phyloP scores from a whole-genome alignment of 2,888 invertebrate genomes.

The Caenorhabditis doughertyi region DNA sequence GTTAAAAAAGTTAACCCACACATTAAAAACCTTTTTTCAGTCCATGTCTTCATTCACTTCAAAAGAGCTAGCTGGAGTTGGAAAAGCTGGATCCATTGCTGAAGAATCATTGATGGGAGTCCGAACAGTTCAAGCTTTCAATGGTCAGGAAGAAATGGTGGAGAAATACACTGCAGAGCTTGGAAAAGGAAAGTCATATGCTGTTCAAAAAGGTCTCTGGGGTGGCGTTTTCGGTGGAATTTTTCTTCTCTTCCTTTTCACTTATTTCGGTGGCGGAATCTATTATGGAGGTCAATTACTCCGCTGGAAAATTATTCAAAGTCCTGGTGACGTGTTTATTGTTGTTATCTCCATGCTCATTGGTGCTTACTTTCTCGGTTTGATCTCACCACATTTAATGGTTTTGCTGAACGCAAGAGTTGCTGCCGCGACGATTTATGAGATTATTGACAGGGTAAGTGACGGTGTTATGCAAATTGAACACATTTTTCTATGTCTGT shows the following conservation, averaged over 20 bases:
- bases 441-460: constrained; percentile 75
- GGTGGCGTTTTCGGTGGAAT: constrained; percentile 76
- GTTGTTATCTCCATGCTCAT: constrained; percentile 71
- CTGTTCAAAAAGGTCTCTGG: constrained; percentile 74
- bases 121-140: constrained; percentile 77
- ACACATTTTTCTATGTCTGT: constrained; percentile 27
- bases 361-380: constrained; percentile 77
- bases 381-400: constrained; percentile 78
- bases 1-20: no score
- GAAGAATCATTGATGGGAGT: constrained; percentile 77
- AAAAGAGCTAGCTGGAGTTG: constrained; percentile 71
- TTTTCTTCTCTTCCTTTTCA: constrained; percentile 73
- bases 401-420: constrained; percentile 79
- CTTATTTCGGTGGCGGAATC: constrained; percentile 72
- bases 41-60: constrained; percentile 71
- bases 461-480: constrained; percentile 25
- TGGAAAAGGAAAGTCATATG: constrained; percentile 67
- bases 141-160: constrained; percentile 77
- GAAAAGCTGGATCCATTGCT: constrained; percentile 75
- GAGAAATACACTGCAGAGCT: constrained; percentile 67
- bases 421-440: constrained; percentile 78
- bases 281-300: constrained; percentile 73
- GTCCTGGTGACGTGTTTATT: constrained; percentile 78
- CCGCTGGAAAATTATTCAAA: constrained; percentile 67
- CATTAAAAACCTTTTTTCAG: constrained; percentile 53